These are phyloP conservation scores for Patella caerulea DNA, from an alignment of 2,888 invertebrate genomes.

Conservation along the genomic window DNA sequence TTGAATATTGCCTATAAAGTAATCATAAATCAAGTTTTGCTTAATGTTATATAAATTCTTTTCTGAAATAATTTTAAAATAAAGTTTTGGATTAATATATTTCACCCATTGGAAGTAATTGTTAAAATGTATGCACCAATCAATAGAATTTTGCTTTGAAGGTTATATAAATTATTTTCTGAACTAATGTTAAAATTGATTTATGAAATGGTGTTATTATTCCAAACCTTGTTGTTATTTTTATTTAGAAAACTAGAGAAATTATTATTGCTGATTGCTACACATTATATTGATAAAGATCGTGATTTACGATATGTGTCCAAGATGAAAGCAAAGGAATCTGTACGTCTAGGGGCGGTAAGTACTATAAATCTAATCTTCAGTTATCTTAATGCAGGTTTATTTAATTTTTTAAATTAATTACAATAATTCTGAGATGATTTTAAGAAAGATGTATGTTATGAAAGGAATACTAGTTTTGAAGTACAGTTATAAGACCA, in stretches of 20 bases:
- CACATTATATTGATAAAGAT: conserved; percentile 69
- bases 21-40: too few species aligned
- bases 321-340: conserved; percentile 47
- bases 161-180: background rate
- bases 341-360: conserved; percentile 50
- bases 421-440: too few species aligned
- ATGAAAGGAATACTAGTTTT: too few species aligned
- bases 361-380: background rate
- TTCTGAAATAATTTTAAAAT: too few species aligned
- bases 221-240: background rate
- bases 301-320: conserved; percentile 49
- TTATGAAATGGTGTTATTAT: background rate
- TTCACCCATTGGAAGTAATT: background rate
- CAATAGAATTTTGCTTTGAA: background rate
- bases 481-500: too few species aligned
- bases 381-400: background rate
- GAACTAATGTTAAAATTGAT: background rate
- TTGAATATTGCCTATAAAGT: too few species aligned
- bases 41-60: too few species aligned
- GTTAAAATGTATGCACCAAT: background rate
- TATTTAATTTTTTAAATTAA: too few species aligned
- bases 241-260: conserved; percentile 61
- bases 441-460: too few species aligned
- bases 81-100: too few species aligned
- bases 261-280: conserved; percentile 65